phyloP scores from a whole-genome alignment of 37 sponge, comb jelly and placozoan species.

The Haliclona indistincta region DNA sequence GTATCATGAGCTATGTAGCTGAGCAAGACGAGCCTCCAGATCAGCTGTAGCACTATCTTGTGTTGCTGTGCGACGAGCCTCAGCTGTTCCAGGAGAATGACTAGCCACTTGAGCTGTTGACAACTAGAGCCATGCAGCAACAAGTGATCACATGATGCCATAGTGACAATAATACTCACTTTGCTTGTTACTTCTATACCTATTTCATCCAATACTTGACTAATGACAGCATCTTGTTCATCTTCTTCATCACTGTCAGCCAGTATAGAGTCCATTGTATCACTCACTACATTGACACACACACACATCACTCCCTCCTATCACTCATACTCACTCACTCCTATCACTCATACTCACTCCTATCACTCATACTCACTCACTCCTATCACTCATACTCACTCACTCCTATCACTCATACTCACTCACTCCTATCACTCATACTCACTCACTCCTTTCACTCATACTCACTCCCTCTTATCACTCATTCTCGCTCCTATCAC shows the following conservation, averaged over 20 bases:
- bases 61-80: background rate
- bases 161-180: slow-evolving; percentile 29
- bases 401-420: too few species aligned
- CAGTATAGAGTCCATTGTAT: slow-evolving; percentile 87
- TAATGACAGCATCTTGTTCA: slow-evolving; percentile 88
- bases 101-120: background rate
- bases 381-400: too few species aligned
- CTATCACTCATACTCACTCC: too few species aligned
- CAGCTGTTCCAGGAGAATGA: background rate
- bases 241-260: slow-evolving; percentile 96
- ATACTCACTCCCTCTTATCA: too few species aligned
- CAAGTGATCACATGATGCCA: background rate
- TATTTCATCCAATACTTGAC: slow-evolving; percentile 97
- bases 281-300: slow-evolving; percentile 91
- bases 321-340: too few species aligned
- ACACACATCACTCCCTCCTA: too few species aligned
- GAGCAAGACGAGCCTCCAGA: slow-evolving; percentile 41
- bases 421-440: too few species aligned
- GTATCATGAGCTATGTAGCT: slow-evolving; percentile 38
- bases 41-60: slow-evolving; percentile 26
- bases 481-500: too few species aligned
- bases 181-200: slow-evolving; percentile 93
- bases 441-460: too few species aligned
- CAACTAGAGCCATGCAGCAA: background rate
- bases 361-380: too few species aligned